Base-by-base conservation (phyloP, 2,888 invertebrate genomes). In the Drosophila ezoana region DNA sequence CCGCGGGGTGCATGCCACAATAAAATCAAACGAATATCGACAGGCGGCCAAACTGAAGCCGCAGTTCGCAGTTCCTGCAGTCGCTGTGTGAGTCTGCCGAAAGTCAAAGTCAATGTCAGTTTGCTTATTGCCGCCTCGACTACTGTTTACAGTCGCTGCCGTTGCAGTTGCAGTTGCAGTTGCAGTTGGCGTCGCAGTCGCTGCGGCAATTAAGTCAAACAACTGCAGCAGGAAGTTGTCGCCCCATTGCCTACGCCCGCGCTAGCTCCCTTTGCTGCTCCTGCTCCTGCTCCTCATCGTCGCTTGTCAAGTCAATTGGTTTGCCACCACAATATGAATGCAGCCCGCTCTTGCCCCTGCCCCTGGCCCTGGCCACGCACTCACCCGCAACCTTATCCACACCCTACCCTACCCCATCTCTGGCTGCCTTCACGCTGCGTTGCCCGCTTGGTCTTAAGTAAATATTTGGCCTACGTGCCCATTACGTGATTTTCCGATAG, bases 401-500 rank as follows among this genome's bases (percentile, higher is more conserved):
- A 9, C 14, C 35, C 41, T 4, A 11, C 20, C 18, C 14, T 4
- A 11, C 20, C 18, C 14, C 35, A 8, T 38, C 40, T 45, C 18
- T 35, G 40, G 13, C 49, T 54, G 40, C 16, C 49, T 54, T 41
- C 69, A 43, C 43, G 38, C 51, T 41, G 57, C 48, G 52, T 57
- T 33, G 58, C 62, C 49, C 43, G 60, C 57, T 52, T 61, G 79
- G 68, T 66, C 83, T 82, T 82, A 86, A 86, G 82, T 86, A 82
- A 82, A 82, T 82, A 84, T 84, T 84, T 82, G 86, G 87, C 60
- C 76, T 85, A 87, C 84, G 84, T 84, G 84, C 87, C 84, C 78
- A 84, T 84, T 84, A 84, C 82, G 82, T 81, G 87, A 87, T 84
- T 84, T 85, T 70, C 87, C 81, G 76, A 82, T 82, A 86, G 84